Evolutionary conservation across 2,113 vertebrate species (phyloP).

Genomic region (Hystrix cristata): DNA sequence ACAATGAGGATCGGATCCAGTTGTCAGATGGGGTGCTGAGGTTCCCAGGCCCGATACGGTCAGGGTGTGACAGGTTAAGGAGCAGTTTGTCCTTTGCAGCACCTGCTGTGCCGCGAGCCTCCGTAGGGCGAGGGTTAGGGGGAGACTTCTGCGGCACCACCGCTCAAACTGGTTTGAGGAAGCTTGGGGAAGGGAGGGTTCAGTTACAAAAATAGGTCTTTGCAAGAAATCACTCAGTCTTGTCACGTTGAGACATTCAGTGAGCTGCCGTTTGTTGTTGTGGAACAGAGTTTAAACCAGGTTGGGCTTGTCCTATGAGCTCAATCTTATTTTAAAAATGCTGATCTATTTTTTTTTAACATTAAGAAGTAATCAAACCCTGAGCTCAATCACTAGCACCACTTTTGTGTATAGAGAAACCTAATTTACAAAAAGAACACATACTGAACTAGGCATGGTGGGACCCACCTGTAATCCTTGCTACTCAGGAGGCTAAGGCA

Average conservation of each 20-base stretch:
- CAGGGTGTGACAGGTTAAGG: conserved; percentile 3
- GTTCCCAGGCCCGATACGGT: background rate
- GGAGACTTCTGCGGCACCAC: background rate
- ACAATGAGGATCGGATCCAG: background rate
- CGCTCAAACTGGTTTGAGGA: background rate
- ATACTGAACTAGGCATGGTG: background rate
- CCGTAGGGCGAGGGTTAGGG: background rate
- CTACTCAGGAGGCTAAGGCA: background rate
- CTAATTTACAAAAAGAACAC: background rate
- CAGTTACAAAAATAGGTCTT: background rate
- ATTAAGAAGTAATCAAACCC: background rate
- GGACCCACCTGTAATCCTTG: background rate
- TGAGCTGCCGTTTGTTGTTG: background rate
- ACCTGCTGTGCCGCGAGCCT: background rate
- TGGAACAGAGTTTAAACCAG: background rate
- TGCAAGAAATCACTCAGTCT: conserved; percentile 15
- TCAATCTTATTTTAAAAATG: conserved; percentile 10
- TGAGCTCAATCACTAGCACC: background rate
- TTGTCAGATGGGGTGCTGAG: background rate
- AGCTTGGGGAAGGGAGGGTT: background rate
- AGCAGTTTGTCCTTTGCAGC: background rate
- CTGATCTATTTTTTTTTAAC: background rate
- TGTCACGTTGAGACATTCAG: background rate
- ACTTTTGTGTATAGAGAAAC: background rate
- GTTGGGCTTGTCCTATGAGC: background rate